Evolutionary conservation across 2,797 vertebrate genomes (phyloP), one percentile per base, ranked within the genome.

Genomic region (Siniperca scherzeri): DNA sequence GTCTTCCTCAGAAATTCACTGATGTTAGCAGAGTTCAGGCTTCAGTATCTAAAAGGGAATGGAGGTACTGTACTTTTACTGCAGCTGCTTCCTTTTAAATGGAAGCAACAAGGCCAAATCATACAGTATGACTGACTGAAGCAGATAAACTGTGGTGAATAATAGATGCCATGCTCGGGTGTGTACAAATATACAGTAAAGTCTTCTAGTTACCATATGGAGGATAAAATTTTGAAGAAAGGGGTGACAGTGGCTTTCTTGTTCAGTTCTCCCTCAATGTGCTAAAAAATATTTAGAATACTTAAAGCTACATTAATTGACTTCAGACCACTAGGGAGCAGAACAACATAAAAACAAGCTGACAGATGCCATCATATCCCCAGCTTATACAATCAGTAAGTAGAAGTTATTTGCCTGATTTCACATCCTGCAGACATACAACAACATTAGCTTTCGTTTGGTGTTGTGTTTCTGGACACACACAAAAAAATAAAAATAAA

Each of bases 81-180:
- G 70, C 22, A 42, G 27, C 30, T 30, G 52, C 67, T 48, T 55
- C 38, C 19, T 53, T 78, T 81, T 22, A 74, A 74, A 59, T 59
- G 50, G 46, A 44, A 50, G 33, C n/a, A 56, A 62, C 19, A 21
- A 27, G 14, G 10, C 6, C 7, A n/a, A 70, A 56, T 61, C 25
- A 60, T 21, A 42, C 25, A 69, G 36, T 27, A 30, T 2, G 44
- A 59, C 53, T 44, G 9, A n/a, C 25, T 44, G 44, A 46, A 64
- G 60, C 21, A 66, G 17, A 64, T 33, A 52, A 22, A 64, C n/a
- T 12, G 52, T 68, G 46, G 25, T 72, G 19, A 59, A 40, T 48
- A 50, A 42, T 7, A 59, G 53, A 60, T 13, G 46, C 14, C 17
- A 30, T 0, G 0, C 27, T 59, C 0, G 2, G 16, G 36, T 53